Evolutionary conservation across 2,113 vertebrate genomes (phyloP), one percentile per base, ranked within the genome.

Genomic region (Hippolais icterina): DNA sequence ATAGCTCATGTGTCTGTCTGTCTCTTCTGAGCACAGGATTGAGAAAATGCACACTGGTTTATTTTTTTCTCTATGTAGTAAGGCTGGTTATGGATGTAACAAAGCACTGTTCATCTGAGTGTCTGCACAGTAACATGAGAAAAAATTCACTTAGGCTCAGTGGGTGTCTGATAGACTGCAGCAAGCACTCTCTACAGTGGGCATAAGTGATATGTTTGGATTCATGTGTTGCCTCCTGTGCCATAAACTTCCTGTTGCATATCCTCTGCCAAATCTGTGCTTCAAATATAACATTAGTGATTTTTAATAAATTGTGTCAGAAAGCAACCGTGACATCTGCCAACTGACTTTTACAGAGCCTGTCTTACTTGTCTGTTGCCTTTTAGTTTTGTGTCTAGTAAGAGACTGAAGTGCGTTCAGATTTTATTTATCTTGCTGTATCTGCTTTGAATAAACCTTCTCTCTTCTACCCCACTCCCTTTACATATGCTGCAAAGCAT

Each of bases 401-500:
- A 76, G 80, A 80, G 60, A 70, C 76, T 94, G 77, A 94, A 92
- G 71, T 78, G 52, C 39, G 68, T 85, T 88, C 88, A 68, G 68
- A 70, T 94, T 94, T 88, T 80, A 54, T 66, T 90, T 93, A 68
- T 52, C 71, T 88, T 85, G 39, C 75, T 85, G 4, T 82, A 18
- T 83, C 54, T 88, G 56, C 85, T 93, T 89, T 90, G 85, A 96
- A 90, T 91, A 90, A 90, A 75, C 29, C 39, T 71, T 68, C 64
- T 92, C 35, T 84, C 79, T 78, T 65, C 44, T 89, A 33, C 21
- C 29, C 54, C 8, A 21, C 37, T 82, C 89, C 54, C 17, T 74
- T 89, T 83, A 95, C 50, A 24, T 93, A 83, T 4, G 3, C 68
- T 83, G 79, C 42, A 94, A 88, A 92, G 85, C 75, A 57, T 29